Evolutionary conservation across 1,140 invertebrate genomes (phyloP), one percentile per base, ranked within the genome.

Genomic region (Chlorops oryzae): DNA sequence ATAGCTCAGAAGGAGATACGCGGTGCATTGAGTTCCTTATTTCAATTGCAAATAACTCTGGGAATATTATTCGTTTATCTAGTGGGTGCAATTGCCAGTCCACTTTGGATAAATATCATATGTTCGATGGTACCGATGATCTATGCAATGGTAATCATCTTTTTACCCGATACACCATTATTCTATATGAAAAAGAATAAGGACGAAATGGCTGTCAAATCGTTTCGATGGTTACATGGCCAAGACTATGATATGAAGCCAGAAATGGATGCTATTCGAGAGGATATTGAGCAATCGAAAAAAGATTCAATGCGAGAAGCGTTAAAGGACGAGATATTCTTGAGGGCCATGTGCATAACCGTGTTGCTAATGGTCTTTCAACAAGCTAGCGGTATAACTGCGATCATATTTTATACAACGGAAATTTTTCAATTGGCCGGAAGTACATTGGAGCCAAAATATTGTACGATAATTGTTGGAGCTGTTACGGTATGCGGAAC

Each of bases 381-480:
- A 40, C 65, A 67, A 12, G 18, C 64, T 0, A 57, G 56, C 1
- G 65, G 65, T 7, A 61, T 67, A 12, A 67, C 63, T 52, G 62
- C 62, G 0, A 59, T 67, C 9, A 37, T 67, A 0, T 67, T 67
- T 17, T 67, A 67, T 22, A 42, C 56, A 0, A 64, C 64, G 0
- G 18, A 35, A 5, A 65, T 67, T 1, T 67, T 67, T 7, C 2
- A 10, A 3, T 9, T 24, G 2, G 59, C 60, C 5, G 49, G 49
- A 2, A 9, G 32, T 12, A 37, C 23, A 2, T 18, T 91, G 2
- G 64, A 79, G 34, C 64, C 81, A 0, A 75, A 76, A 59, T 63
- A 76, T 1, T 77, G 76, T 2, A 80, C 88, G 0, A 86, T 92
- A 35, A 77, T 90, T 44, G 77, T 92, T 17, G 89, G 84, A 1